A percentile compares a stretch with the other conserved stretches of the same genome.
Conservation (phyloP, 2,888 invertebrate genomes). For the Amphipyra tragopoginis region DNA sequence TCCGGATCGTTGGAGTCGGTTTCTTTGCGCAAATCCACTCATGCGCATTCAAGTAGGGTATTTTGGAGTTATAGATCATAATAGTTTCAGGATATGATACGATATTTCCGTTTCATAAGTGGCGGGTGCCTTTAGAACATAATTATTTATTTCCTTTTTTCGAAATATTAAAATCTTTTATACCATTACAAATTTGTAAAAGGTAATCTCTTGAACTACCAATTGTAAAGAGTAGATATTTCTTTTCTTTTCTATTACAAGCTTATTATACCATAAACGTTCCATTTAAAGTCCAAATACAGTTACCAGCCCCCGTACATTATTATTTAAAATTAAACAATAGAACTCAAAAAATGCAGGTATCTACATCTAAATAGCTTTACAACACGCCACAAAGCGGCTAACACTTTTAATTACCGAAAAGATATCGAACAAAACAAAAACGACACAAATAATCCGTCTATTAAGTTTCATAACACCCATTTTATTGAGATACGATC, state of each 20-base stretch:
- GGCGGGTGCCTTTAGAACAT: slow-evolving; percentile 72
- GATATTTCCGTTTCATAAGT: slow-evolving; percentile 82
- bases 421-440: slow-evolving; percentile 63
- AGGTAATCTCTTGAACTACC: slow-evolving; percentile 16
- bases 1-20: slow-evolving; percentile 59
- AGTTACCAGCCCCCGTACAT: neutral
- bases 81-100: slow-evolving; percentile 81
- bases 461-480: slow-evolving; percentile 84
- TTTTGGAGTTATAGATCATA: slow-evolving; percentile 68
- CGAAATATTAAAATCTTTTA: slow-evolving; percentile 28
- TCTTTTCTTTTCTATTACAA: slow-evolving; percentile 10
- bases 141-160: slow-evolving; percentile 76
- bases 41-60: slow-evolving; percentile 80
- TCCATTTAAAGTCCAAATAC: neutral
- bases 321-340: slow-evolving; percentile 30
- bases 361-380: slow-evolving; percentile 35
- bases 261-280: slow-evolving; percentile 13
- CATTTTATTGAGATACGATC: slow-evolving; percentile 84
- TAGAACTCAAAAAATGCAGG: slow-evolving; percentile 23
- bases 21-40: slow-evolving; percentile 81
- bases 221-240: slow-evolving; percentile 20
- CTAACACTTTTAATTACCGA: slow-evolving; percentile 76
- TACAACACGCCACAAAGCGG: slow-evolving; percentile 44
- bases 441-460: slow-evolving; percentile 73
- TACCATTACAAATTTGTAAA: slow-evolving; percentile 12